These are phyloP conservation scores for Cryptocheilus praepositus DNA, from an alignment of 2,888 invertebrate species.

Conservation along the genomic window DNA sequence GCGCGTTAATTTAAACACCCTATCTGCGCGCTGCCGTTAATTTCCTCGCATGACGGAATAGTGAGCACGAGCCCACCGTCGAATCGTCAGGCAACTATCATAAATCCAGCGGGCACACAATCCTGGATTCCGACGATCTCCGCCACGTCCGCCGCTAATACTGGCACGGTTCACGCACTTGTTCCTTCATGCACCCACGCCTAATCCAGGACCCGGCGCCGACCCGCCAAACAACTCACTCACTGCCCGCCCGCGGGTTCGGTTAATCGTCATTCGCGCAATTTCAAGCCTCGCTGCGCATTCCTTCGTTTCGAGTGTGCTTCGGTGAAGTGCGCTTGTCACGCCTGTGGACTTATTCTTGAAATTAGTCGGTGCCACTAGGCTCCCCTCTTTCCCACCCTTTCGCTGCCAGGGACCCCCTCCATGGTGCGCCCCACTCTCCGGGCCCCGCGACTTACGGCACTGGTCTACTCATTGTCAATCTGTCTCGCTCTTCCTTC, in stretches of 20 bases:
- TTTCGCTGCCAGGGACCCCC: slow-evolving; percentile 4
- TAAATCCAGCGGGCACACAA: too few species aligned
- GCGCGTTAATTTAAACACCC: too few species aligned
- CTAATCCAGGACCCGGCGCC: too few species aligned
- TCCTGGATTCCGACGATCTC: too few species aligned
- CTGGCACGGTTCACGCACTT: slow-evolving; percentile 1
- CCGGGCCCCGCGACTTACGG: background rate
- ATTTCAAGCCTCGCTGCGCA: slow-evolving; percentile 1
- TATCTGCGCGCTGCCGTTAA: too few species aligned
- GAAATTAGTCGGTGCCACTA: slow-evolving; percentile 64
- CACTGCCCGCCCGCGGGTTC: slow-evolving; percentile 20
- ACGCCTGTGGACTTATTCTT: slow-evolving; percentile 67
- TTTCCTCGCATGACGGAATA: too few species aligned
- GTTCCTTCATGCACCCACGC: too few species aligned
- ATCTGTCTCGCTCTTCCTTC: background rate
- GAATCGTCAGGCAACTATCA: too few species aligned
- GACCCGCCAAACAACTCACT: too few species aligned
- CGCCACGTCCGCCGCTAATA: too few species aligned
- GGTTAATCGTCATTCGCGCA: too few species aligned
- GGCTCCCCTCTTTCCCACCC: slow-evolving; percentile 15
- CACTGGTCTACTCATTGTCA: background rate
- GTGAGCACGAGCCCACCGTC: too few species aligned
- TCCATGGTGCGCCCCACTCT: background rate
- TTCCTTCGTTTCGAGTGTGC: slow-evolving; percentile 62
- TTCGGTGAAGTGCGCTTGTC: slow-evolving; percentile 73